Evolutionary conservation across 2,113 vertebrate species (phyloP).

Genomic region (Gadus macrocephalus): DNA sequence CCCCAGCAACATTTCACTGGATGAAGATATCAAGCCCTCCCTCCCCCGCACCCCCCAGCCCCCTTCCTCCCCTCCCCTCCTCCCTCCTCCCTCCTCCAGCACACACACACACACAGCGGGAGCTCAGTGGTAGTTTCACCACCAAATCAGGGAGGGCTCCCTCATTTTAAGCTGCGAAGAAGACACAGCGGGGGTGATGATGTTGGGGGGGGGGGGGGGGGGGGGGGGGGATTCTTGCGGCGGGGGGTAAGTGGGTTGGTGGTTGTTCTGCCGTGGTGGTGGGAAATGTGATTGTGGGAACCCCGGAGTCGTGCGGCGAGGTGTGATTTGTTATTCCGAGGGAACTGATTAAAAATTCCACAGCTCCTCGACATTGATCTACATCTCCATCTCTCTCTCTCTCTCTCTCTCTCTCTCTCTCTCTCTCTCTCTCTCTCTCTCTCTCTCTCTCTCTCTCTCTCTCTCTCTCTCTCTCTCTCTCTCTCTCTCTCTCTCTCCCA

Average conservation of each 20-base stretch:
- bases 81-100: slow-evolving; percentile 36
- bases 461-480: slow-evolving; percentile 21
- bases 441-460: neutral
- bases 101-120: slow-evolving; percentile 27
- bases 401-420: neutral
- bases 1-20: no score
- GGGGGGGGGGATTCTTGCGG: no score
- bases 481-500: neutral
- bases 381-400: slow-evolving; percentile 25
- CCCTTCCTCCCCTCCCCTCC: slow-evolving; percentile 25
- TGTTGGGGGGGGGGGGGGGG: slow-evolving; percentile 23
- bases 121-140: slow-evolving; percentile 55
- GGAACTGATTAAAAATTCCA: neutral
- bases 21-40: neutral
- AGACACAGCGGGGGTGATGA: neutral
- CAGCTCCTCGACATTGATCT: slow-evolving; percentile 53
- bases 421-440: neutral
- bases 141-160: slow-evolving; percentile 43
- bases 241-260: slow-evolving; percentile 10
- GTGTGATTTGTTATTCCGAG: slow-evolving; percentile 49
- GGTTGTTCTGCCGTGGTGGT: neutral
- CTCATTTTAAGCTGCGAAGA: neutral
- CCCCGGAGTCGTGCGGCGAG: slow-evolving; percentile 46
- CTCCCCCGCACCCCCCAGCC: neutral
- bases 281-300: slow-evolving; percentile 35